These are phyloP conservation scores for Macrotis lagotis DNA, from an alignment of 2,113 vertebrate genomes.

Conservation along the genomic window DNA sequence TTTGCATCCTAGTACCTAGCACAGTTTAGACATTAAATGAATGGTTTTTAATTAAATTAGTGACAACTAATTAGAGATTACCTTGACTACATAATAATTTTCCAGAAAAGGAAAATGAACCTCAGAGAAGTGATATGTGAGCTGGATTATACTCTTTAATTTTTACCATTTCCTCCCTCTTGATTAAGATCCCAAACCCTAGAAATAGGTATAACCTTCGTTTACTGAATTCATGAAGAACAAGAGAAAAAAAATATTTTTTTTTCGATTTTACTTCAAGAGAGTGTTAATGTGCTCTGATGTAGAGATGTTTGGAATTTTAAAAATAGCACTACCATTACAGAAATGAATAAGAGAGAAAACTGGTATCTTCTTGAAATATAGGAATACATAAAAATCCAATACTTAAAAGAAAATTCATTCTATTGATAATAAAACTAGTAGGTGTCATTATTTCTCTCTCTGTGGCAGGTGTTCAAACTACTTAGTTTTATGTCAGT, in stretches of 20 bases:
- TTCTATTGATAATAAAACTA: conserved; percentile 58
- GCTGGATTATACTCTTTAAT: neutral
- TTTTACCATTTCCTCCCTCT: conserved; percentile 40
- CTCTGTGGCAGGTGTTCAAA: conserved; percentile 16
- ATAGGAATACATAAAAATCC: conserved; percentile 6
- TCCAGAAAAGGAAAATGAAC: neutral
- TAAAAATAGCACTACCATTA: neutral
- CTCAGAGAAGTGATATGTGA: neutral
- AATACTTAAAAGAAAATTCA: conserved; percentile 50
- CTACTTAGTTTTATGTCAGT: conserved; percentile 54
- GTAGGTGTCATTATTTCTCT: conserved; percentile 63
- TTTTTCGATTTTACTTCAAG: conserved; percentile 32
- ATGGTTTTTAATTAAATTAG: neutral
- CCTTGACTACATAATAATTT: neutral
- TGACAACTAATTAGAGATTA: neutral
- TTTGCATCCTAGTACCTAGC: neutral
- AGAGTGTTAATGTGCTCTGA: neutral
- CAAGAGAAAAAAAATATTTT: neutral
- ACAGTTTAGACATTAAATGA: neutral
- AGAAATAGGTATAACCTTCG: conserved; percentile 29
- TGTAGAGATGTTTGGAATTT: conserved; percentile 20
- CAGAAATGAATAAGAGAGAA: conserved; percentile 34
- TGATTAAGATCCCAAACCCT: conserved; percentile 23
- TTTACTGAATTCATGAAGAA: neutral
- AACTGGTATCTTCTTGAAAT: conserved; percentile 5